These are phyloP conservation scores for Drosophila mauritiana DNA, from an alignment of 1,140 invertebrate species.

Conservation along the genomic window DNA sequence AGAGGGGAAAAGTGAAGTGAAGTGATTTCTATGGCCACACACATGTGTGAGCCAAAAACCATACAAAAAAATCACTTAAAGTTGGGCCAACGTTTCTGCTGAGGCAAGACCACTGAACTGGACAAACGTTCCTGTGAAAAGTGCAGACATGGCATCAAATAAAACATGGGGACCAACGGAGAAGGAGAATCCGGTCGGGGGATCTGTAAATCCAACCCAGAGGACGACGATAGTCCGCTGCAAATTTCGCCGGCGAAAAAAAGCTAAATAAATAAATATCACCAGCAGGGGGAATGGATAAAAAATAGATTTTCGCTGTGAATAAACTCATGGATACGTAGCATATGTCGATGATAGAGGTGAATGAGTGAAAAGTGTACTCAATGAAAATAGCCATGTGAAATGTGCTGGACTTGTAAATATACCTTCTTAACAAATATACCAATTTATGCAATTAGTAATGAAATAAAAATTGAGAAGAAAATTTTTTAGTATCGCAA, in stretches of 20 bases:
- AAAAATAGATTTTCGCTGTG: slow-evolving; percentile 69
- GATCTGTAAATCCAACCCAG: slow-evolving; percentile 14
- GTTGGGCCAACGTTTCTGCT: slow-evolving; percentile 43
- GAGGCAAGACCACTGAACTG: slow-evolving; percentile 71
- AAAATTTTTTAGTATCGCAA: too few relatives aligned
- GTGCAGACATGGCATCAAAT: slow-evolving; percentile 78
- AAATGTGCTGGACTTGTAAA: too few relatives aligned
- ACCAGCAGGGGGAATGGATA: slow-evolving; percentile 49
- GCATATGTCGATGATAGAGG: slow-evolving; percentile 17
- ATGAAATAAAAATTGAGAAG: too few relatives aligned
- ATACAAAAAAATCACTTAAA: slow-evolving; percentile 24
- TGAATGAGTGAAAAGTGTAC: neutral
- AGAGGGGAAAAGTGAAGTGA: slow-evolving; percentile 61
- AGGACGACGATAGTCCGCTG: slow-evolving; percentile 26
- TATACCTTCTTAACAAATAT: too few relatives aligned
- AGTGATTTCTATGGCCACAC: slow-evolving; percentile 58
- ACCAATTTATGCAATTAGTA: too few relatives aligned
- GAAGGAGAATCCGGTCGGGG: slow-evolving; percentile 1
- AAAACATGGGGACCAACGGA: slow-evolving; percentile 39
- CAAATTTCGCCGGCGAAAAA: slow-evolving; percentile 58
- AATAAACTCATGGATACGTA: slow-evolving; percentile 42
- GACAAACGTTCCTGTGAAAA: slow-evolving; percentile 67
- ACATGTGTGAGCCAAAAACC: slow-evolving; percentile 4
- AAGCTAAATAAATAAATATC: slow-evolving; percentile 80
- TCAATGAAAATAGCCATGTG: neutral